These are phyloP conservation scores for Pogonophryne albipinna DNA, from an alignment of 2,797 vertebrate genomes.

Conservation along the genomic window DNA sequence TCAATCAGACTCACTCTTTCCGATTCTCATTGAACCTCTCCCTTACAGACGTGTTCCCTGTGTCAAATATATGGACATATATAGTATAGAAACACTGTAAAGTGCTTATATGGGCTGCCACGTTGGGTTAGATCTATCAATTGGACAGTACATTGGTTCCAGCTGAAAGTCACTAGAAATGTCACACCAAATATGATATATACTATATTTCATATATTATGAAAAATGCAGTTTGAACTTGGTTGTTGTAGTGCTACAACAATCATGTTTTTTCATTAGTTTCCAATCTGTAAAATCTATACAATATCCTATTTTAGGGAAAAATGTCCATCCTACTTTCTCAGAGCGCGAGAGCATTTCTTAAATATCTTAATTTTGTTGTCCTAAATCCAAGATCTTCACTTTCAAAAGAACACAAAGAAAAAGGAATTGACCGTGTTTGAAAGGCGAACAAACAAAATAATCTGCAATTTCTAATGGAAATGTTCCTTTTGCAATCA, in stretches of 20 bases:
- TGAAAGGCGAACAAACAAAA: no score
- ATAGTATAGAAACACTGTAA: not conserved
- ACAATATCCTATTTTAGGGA: no score
- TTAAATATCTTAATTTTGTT: no score
- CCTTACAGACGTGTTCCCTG: not conserved
- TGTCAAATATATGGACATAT: not conserved
- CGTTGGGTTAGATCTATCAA: constrained; percentile 2
- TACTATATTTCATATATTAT: not conserved
- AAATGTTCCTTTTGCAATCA: no score
- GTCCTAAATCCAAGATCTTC: no score
- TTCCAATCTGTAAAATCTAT: no score
- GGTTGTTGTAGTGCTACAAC: not conserved
- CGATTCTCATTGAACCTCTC: not conserved
- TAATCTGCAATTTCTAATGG: no score
- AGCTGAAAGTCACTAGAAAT: not conserved
- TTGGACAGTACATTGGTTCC: constrained; percentile 18
- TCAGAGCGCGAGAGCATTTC: no score
- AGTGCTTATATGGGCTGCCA: constrained; percentile 6
- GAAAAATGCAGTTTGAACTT: not conserved
- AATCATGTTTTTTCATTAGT: no score
- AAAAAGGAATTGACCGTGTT: no score
- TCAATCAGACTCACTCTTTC: not conserved
- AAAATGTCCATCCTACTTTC: no score
- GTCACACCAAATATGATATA: constrained; percentile 9
- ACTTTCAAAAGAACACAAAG: no score